Evolutionary conservation across 1,140 invertebrate species (phyloP).

Genomic region (Bombus haemorrhoidalis): DNA sequence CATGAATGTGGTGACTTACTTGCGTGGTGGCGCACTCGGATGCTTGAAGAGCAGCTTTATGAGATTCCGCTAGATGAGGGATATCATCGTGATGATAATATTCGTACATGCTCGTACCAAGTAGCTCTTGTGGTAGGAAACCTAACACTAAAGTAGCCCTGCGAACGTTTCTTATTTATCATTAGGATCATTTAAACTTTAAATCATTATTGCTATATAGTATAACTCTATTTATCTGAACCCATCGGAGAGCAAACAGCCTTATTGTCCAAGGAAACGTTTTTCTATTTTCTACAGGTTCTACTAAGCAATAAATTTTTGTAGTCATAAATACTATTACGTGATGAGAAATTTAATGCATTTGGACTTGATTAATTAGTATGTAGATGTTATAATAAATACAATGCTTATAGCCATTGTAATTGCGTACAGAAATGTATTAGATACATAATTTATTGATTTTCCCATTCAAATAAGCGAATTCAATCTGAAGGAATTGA

Average conservation of each 20-base stretch:
- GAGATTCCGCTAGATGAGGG: conserved; percentile 90
- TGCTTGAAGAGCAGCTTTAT: conserved; percentile 90
- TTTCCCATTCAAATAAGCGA: no score
- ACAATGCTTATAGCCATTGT: no score
- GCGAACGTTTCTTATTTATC: conserved; percentile 64
- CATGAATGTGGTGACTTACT: conserved; percentile 68
- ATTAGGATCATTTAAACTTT: not conserved
- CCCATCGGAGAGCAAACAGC: not conserved
- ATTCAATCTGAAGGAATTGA: no score
- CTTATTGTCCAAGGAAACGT: no score
- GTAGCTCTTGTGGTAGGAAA: conserved; percentile 95
- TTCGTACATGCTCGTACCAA: conserved; percentile 96
- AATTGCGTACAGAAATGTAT: no score
- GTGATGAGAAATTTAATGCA: no score
- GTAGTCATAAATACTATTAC: no score
- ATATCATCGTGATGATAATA: conserved; percentile 95
- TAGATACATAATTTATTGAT: no score
- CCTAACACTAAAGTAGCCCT: conserved; percentile 94
- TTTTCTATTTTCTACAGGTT: no score
- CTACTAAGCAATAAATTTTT: no score
- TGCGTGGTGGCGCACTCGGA: conserved; percentile 86
- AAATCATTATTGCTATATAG: not conserved
- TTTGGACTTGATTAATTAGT: no score
- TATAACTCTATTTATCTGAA: not conserved
- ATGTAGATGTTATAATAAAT: no score